Percentiles rank a stretch among this genome's conserved stretches.
Conservation (phyloP, 2,888 invertebrate species). For the Antitype chi region DNA sequence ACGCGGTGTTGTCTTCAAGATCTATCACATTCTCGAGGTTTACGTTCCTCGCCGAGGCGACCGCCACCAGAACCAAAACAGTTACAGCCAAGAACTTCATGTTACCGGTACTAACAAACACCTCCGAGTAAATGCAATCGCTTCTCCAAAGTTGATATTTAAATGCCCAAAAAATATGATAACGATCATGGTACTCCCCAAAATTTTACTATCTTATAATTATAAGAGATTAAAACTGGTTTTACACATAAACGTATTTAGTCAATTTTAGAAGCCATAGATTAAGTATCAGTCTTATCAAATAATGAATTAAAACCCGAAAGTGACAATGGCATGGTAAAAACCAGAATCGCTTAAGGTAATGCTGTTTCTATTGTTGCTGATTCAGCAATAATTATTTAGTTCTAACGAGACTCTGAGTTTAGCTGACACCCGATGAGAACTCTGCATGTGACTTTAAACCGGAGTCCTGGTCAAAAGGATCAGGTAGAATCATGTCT, state of each 20-base stretch:
- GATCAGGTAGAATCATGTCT: neutral
- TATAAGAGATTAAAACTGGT: slow-evolving; percentile 6
- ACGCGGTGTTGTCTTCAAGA: slow-evolving; percentile 61
- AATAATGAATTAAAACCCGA: neutral
- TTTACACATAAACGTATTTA: neutral
- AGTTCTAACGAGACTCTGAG: no score
- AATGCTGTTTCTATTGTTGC: neutral
- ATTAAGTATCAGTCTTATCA: slow-evolving; percentile 15
- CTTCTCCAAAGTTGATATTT: neutral
- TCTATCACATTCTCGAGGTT: slow-evolving; percentile 49
- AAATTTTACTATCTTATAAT: slow-evolving; percentile 9
- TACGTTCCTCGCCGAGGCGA: slow-evolving; percentile 48
- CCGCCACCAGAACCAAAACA: slow-evolving; percentile 57
- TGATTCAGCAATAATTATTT: neutral
- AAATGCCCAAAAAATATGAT: slow-evolving; percentile 11
- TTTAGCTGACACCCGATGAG: neutral
- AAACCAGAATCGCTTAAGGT: slow-evolving; percentile 2
- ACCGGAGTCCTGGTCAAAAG: neutral
- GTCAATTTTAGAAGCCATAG: neutral
- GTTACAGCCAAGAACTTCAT: slow-evolving; percentile 52
- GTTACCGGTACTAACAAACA: slow-evolving; percentile 8
- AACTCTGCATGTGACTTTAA: neutral
- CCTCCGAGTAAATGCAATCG: no score
- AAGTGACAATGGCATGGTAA: slow-evolving; percentile 5
- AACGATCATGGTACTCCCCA: neutral